A percentile compares a stretch with the other conserved stretches of the same genome.
These are phyloP conservation scores for Diplogasteroides magnus DNA, from an alignment of 1,140 invertebrate genomes.

Conservation along the genomic window DNA sequence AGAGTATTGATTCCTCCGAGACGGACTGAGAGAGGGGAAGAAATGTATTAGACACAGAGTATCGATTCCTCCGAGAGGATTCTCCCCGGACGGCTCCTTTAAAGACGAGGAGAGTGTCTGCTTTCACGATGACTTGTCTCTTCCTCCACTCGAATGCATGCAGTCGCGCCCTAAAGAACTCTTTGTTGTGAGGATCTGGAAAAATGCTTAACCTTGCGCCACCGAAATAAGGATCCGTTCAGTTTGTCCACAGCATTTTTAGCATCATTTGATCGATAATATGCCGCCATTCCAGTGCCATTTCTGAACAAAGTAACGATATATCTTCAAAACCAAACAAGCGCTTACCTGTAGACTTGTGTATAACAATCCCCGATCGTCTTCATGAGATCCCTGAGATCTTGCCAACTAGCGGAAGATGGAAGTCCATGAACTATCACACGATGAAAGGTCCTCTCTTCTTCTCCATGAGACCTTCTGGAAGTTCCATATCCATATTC, in stretches of 20 bases:
- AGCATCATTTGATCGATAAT: slow-evolving; percentile 93
- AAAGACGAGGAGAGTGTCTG: slow-evolving; percentile 2
- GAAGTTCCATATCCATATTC: too few relatives aligned
- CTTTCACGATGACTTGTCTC: slow-evolving; percentile 17
- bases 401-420: slow-evolving; percentile 88
- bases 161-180: slow-evolving; percentile 36
- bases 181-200: too few relatives aligned
- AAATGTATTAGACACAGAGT: too few relatives aligned
- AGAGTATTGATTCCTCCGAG: too few relatives aligned
- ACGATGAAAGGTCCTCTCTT: slow-evolving; percentile 50
- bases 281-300: slow-evolving; percentile 96
- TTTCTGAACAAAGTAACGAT: too few relatives aligned
- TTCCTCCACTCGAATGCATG: slow-evolving; percentile 38
- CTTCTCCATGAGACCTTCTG: too few relatives aligned
- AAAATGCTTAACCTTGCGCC: slow-evolving; percentile 89
- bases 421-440: slow-evolving; percentile 67
- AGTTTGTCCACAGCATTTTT: slow-evolving; percentile 96
- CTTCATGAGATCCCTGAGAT: slow-evolving; percentile 97
- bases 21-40: too few relatives aligned
- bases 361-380: slow-evolving; percentile 99
- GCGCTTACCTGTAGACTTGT: slow-evolving; percentile 75
- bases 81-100: too few relatives aligned
- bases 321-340: too few relatives aligned
- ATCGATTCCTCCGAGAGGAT: too few relatives aligned
- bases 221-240: slow-evolving; percentile 91